Evolutionary conservation across 2,797 vertebrate genomes (phyloP), one percentile per base, ranked within the genome.

Genomic region (Pampus argenteus): DNA sequence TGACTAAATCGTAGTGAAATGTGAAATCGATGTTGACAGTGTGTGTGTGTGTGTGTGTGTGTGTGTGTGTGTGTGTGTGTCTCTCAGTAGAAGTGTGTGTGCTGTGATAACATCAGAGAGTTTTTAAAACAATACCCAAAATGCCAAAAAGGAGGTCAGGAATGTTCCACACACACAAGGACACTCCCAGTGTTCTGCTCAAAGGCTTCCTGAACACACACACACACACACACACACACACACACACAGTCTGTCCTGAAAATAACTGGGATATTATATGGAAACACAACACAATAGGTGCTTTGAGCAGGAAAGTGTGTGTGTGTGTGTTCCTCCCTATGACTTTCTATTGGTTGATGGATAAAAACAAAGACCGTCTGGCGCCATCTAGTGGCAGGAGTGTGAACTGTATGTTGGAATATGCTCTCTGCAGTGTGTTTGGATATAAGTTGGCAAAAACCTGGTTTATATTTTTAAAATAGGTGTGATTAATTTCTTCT

Each of bases 141-240:
- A 81, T 80, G 63, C 69, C 88, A 90, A 66, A 87, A 77, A 72
- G 79, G 83, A 84, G 52, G 60, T 70, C 13, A 73, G 86, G 89
- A 93, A 94, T 92, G 86, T 91, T 88, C 87, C 75, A 78, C 81
- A 86, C 82, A 79, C 54, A 86, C 65, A 85, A 64, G 81, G 76
- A 88, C 83, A 74, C 80, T 66, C 71, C 79, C 85, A 74, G 67
- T 58, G 62, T 82, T 36, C 62, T 23, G 59, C 81, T 90, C 88
- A 89, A 92, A 91, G 86, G 77, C 82, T 88, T 92, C 89, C 91
- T 91, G 81, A 20, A 14, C 49, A 73, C 48, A 57, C 55, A 61
- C 59, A 57, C 68, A 67, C 71, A 66, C 29, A 67, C 20, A 66
- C 67, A 75, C 44, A 52, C 51, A 66, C 62, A 86, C 86, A 80